These are phyloP conservation scores for Aplidium turbinatum DNA, from an alignment of 23 tunicate genomes.

Conservation along the genomic window DNA sequence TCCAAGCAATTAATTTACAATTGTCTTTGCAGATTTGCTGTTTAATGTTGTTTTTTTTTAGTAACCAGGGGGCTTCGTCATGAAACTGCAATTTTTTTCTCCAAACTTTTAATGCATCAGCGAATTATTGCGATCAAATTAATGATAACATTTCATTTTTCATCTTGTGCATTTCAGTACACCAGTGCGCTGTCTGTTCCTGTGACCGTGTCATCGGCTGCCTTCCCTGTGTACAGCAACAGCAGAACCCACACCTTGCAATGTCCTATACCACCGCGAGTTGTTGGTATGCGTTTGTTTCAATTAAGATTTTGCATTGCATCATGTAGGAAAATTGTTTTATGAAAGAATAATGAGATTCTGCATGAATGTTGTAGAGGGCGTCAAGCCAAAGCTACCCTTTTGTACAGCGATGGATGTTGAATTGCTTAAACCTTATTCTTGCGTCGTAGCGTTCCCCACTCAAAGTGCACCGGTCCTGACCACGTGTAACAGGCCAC, in stretches of 20 bases:
- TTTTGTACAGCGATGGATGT: background rate
- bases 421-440: background rate
- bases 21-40: background rate
- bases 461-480: constrained; percentile 70
- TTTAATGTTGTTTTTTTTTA: no score
- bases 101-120: no score
- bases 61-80: no score
- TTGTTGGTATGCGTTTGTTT: constrained; percentile 57
- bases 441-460: constrained; percentile 57
- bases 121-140: no score
- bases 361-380: background rate
- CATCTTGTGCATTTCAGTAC: no score
- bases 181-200: constrained; percentile 72
- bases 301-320: no score
- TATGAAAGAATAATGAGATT: background rate
- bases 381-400: background rate
- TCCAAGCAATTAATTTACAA: background rate
- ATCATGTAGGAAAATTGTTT: background rate
- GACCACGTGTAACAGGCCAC: constrained; percentile 61
- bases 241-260: constrained; percentile 25
- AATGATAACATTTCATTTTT: no score
- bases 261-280: constrained; percentile 65
- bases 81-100: no score
- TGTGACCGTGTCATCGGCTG: constrained; percentile 42
- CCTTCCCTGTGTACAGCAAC: constrained; percentile 43